Percentiles rank a stretch among this genome's conserved stretches.
Conservation (phyloP, 2,888 invertebrate genomes). For the Drosophila demipolita region DNA sequence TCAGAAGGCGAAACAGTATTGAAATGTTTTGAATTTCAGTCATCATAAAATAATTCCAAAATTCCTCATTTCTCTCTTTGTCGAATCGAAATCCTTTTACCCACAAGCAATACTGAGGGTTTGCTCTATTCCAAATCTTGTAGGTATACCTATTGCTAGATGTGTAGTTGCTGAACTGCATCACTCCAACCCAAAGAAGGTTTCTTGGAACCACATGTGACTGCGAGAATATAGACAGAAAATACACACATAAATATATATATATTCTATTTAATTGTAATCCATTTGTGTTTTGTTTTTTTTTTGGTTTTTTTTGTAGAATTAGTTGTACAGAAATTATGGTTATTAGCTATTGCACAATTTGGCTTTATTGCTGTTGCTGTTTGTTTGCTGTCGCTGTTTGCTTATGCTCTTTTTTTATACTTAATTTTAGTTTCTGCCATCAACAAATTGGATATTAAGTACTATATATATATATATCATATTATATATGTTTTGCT, state of each 20-base stretch:
- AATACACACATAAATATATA: conserved; percentile 62
- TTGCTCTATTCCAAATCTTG: conserved; percentile 14
- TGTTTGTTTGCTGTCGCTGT: conserved; percentile 23
- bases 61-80: not conserved
- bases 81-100: not conserved
- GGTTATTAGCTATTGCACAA: conserved; percentile 61
- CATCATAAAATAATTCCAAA: conserved; percentile 29
- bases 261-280: conserved; percentile 26
- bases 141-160: conserved; percentile 7
- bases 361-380: conserved; percentile 55
- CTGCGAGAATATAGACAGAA: conserved; percentile 70
- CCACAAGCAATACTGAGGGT: not conserved
- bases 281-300: conserved; percentile 2
- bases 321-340: conserved; percentile 55
- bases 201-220: not conserved
- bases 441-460: conserved; percentile 40
- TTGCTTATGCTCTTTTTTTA: conserved; percentile 32
- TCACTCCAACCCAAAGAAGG: not conserved
- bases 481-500: conserved; percentile 24
- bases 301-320: conserved; percentile 34
- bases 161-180: conserved; percentile 16
- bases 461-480: conserved; percentile 1
- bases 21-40: conserved; percentile 44
- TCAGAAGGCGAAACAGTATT: conserved; percentile 16
- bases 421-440: conserved; percentile 37